A percentile compares a stretch with the other conserved stretches of the same genome.
These are phyloP conservation scores for Antennarius maculatus DNA, from an alignment of 2,797 vertebrate species.

Conservation along the genomic window DNA sequence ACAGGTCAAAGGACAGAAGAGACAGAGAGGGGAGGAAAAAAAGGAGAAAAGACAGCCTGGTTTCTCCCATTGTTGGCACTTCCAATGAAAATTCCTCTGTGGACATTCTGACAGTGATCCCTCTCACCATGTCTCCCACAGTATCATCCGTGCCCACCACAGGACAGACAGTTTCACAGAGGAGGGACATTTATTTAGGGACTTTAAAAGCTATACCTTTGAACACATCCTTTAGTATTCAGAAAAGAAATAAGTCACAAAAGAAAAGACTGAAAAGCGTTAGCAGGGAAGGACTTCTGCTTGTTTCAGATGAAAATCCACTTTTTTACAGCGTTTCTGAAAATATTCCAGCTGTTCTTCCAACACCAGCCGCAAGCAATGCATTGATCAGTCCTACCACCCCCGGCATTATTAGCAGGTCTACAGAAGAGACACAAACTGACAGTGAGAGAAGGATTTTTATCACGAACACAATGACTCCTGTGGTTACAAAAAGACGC, in stretches of 20 bases:
- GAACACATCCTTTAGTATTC: slow-evolving; percentile 34
- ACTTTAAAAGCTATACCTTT: neutral
- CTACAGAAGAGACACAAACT: slow-evolving; percentile 20
- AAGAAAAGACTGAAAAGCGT: slow-evolving; percentile 54
- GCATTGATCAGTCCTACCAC: neutral
- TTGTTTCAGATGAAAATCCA: slow-evolving; percentile 30
- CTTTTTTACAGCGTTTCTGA: slow-evolving; percentile 25
- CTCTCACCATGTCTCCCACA: slow-evolving; percentile 23
- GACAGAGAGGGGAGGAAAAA: slow-evolving; percentile 59
- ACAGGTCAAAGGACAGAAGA: slow-evolving; percentile 69
- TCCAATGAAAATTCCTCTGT: slow-evolving; percentile 44
- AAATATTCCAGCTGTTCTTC: slow-evolving; percentile 16
- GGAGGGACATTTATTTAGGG: slow-evolving; percentile 10
- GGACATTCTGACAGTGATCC: slow-evolving; percentile 42
- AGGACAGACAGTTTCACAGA: slow-evolving; percentile 33
- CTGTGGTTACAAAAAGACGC: slow-evolving; percentile 25
- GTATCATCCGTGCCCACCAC: neutral
- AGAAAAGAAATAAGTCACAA: slow-evolving; percentile 56
- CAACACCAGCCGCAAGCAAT: slow-evolving; percentile 1
- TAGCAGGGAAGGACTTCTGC: slow-evolving; percentile 52
- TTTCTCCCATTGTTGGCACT: slow-evolving; percentile 34
- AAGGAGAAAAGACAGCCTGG: slow-evolving; percentile 44
- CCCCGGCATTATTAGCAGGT: neutral
- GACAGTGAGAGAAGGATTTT: slow-evolving; percentile 38
- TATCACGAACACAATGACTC: slow-evolving; percentile 23